Evolutionary conservation across 1,140 invertebrate genomes (phyloP).

Genomic region (Hestina assimilis): DNA sequence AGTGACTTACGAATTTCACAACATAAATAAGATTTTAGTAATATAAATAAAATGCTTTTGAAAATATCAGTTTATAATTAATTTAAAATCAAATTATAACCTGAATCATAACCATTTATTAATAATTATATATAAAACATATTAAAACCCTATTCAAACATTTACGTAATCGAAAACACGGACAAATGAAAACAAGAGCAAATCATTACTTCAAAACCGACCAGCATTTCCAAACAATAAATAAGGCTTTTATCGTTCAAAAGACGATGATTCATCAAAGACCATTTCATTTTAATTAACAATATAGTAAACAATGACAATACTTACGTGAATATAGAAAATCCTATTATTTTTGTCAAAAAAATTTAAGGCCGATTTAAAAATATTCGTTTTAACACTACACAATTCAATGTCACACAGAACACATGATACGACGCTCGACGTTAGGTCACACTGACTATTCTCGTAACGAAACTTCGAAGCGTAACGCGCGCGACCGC

Average conservation of each 20-base stretch:
- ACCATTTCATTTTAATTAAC: background rate
- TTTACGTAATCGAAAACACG: background rate
- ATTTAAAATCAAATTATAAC: no score
- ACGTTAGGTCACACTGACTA: constrained; percentile 13
- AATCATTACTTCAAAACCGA: background rate
- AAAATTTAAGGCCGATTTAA: constrained; percentile 1
- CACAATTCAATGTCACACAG: constrained; percentile 15
- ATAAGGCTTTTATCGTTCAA: background rate
- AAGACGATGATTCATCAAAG: background rate
- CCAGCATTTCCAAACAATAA: background rate
- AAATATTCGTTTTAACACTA: constrained; percentile 2
- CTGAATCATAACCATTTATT: no score
- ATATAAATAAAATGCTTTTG: no score
- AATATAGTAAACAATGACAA: background rate
- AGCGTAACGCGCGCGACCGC: constrained; percentile 10
- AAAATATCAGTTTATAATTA: no score
- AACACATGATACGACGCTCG: constrained; percentile 7
- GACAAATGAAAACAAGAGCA: background rate
- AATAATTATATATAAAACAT: no score
- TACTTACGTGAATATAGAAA: constrained; percentile 4
- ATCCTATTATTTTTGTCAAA: background rate
- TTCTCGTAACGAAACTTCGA: constrained; percentile 25
- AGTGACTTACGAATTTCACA: no score
- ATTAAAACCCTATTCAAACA: no score
- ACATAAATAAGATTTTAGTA: no score